phyloP scores from a whole-genome alignment of 2,113 vertebrate genomes.

The Strix uralensis region DNA sequence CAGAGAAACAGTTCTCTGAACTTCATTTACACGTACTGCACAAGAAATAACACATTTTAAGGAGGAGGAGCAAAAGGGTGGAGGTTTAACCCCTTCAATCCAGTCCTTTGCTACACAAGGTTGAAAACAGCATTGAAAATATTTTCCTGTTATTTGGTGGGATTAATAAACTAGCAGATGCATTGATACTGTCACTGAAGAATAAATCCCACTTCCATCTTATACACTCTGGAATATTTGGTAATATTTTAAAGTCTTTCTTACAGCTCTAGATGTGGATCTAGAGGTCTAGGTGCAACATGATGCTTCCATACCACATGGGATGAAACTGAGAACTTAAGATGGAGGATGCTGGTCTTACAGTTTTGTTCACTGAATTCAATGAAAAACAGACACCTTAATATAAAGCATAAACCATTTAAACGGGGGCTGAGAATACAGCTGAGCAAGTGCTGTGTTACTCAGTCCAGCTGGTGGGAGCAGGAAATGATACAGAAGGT shows the following conservation, averaged over 20 bases:
- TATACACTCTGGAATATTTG: not conserved
- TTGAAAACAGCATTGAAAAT: not conserved
- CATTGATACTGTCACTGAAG: not conserved
- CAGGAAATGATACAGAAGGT: not conserved
- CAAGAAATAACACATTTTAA: not conserved
- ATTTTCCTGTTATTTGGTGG: not conserved
- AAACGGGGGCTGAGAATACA: not conserved
- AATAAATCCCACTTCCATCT: not conserved
- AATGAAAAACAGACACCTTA: not conserved
- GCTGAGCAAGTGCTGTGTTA: slow-evolving; percentile 2
- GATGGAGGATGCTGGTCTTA: not conserved
- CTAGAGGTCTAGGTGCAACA: not conserved
- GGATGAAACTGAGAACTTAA: not conserved
- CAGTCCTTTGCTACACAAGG: not conserved
- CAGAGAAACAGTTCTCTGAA: not conserved
- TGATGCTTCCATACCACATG: not conserved
- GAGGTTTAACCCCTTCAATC: not conserved
- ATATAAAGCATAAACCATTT: not conserved
- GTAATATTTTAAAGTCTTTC: not conserved
- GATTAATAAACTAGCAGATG: not conserved
- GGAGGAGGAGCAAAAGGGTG: not conserved
- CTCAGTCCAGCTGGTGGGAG: slow-evolving; percentile 9
- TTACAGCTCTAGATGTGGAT: not conserved
- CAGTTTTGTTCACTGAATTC: not conserved
- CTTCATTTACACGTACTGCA: not conserved